Evolutionary conservation across 2,113 vertebrate genomes (phyloP).

Genomic region (Prochilodus magdalenae): DNA sequence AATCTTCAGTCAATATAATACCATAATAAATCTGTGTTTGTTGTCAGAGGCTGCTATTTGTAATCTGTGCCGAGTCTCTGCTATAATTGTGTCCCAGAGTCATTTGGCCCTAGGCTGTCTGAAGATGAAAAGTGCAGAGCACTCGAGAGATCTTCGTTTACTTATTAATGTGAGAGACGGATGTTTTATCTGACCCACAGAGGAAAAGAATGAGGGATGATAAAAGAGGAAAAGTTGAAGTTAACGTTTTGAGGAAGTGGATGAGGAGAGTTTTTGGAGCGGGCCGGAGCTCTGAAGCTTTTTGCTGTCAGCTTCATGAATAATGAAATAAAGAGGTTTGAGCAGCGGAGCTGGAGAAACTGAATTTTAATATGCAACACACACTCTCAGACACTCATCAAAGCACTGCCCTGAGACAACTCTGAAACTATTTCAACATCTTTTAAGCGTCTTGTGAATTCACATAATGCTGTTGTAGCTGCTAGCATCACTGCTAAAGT

Average conservation of each 20-base stretch:
- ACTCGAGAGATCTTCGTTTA: constrained; percentile 47
- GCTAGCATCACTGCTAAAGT: not conserved
- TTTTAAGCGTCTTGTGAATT: not conserved
- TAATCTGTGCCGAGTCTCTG: not conserved
- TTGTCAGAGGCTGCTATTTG: constrained; percentile 33
- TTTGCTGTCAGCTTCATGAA: constrained; percentile 12
- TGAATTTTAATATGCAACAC: not conserved
- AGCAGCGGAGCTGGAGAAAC: not conserved
- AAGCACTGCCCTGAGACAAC: not conserved
- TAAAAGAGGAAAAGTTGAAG: not conserved
- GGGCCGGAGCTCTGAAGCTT: not conserved
- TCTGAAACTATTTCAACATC: not conserved
- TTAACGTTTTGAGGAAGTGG: not conserved
- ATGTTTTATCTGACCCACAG: constrained; percentile 30
- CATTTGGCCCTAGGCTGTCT: constrained; percentile 33
- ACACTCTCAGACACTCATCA: not conserved
- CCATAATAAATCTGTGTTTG: constrained; percentile 45
- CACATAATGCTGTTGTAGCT: not conserved
- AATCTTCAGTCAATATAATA: constrained; percentile 35
- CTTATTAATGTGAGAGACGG: constrained; percentile 43
- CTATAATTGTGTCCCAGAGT: constrained; percentile 60
- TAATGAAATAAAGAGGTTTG: constrained; percentile 24
- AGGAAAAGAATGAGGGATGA: constrained; percentile 2
- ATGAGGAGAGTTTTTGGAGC: constrained; percentile 7
- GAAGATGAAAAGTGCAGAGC: constrained; percentile 33